These are phyloP conservation scores for Babyrousa celebensis DNA, from an alignment of 2,797 vertebrate species.

Conservation along the genomic window DNA sequence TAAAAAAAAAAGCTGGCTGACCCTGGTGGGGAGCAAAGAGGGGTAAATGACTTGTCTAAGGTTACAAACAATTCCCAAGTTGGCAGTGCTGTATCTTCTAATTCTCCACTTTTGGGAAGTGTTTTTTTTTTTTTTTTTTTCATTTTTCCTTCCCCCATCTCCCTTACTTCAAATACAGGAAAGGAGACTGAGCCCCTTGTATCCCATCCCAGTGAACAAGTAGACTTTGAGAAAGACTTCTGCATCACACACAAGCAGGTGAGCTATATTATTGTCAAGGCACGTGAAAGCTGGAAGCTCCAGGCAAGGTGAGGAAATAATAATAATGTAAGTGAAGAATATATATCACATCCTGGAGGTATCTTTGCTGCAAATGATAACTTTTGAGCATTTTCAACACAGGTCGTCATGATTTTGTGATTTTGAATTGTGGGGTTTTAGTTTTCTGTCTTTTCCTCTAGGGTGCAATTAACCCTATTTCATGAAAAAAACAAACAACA, in stretches of 20 bases:
- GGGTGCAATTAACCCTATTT: conserved; percentile 81
- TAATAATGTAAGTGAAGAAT: conserved; percentile 81
- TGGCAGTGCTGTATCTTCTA: not conserved
- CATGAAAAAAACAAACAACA: conserved; percentile 34
- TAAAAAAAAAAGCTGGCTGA: conserved; percentile 35
- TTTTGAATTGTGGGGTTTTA: conserved; percentile 82
- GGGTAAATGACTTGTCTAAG: not conserved
- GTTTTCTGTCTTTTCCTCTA: conserved; percentile 66
- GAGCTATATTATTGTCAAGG: conserved; percentile 65
- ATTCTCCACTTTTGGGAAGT: not conserved
- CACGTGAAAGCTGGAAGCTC: conserved; percentile 66
- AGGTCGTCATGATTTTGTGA: conserved; percentile 74
- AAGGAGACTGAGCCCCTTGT: not conserved
- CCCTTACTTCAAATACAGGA: conserved; percentile 50
- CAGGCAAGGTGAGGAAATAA: conserved; percentile 77
- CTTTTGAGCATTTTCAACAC: conserved; percentile 71
- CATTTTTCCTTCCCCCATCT: not conserved
- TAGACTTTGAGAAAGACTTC: conserved; percentile 66
- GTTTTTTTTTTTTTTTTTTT: not conserved
- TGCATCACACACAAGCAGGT: conserved; percentile 67
- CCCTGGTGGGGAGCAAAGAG: not conserved
- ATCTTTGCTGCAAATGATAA: conserved; percentile 78
- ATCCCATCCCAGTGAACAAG: not conserved
- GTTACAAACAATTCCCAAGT: not conserved
- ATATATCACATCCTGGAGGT: conserved; percentile 59